Evolutionary conservation across 2,797 vertebrate genomes (phyloP), one percentile per base, ranked within the genome.

Genomic region (Acestrorhynchus altus): DNA sequence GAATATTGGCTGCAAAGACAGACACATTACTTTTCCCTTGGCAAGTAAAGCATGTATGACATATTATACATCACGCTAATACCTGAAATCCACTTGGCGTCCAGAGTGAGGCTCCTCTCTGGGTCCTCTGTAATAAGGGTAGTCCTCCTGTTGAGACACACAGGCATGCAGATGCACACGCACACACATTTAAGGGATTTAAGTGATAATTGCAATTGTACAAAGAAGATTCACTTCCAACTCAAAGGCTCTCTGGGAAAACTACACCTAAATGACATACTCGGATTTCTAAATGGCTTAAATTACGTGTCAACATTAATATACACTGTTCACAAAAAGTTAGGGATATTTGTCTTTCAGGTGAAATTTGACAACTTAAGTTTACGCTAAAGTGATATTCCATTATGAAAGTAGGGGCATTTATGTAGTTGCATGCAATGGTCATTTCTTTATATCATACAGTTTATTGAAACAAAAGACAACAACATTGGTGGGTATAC

Each of bases 71-170:
- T 8, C 31, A 72, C 9, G 3, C 46, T 26, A 47, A 90, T 91
- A 94, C 93, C 91, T 83, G 85, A 93, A 94, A 75, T 94, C 93
- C 74, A 91, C 26, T 8, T 89, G 88, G 4, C 92, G 86, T 35
- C 87, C 89, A 60, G 90, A 0, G 71, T 91, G 91, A 16, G 81
- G 64, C 2, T 94, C 93, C 7, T 94, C 93, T 61, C 92, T 88
- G 13, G 88, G 87, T 51, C 51, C 91, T 89, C 93, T 90, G 88
- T 93, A 94, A 47, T 80, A 83, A 1, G 88, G 76, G 83, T 91
- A 94, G 0, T 81, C 72, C 9, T 94, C 93, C 81, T 94, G 92
- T 87, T 93, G 9, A 0, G 65, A 83, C 22, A 57, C 7, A 73
- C 49, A 39, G n/a, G n/a, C n/a, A n/a, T n/a, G n/a, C n/a, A n/a